phyloP scores from a whole-genome alignment of 2,113 vertebrate species.

The Oostethus manadensis region DNA sequence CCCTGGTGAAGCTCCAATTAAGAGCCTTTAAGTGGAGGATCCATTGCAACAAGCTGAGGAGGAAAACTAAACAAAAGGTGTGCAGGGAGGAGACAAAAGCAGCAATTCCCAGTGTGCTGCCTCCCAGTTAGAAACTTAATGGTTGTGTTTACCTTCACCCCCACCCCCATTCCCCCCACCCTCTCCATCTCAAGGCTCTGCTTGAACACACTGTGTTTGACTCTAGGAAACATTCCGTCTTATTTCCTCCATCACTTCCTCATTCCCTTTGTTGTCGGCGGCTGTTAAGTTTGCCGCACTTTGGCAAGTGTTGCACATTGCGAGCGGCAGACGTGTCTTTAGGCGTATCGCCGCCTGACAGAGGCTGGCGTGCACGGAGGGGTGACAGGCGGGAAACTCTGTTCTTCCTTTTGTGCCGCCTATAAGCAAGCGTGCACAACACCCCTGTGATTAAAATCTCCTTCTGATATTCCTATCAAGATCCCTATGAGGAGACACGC shows the following conservation, averaged over 20 bases:
- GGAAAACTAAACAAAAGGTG: conserved; percentile 48
- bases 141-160: conserved; percentile 67
- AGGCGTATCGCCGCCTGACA: conserved; percentile 91
- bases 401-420: conserved; percentile 83
- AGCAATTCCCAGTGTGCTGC: conserved; percentile 46
- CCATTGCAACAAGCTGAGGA: conserved; percentile 23
- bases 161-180: not conserved
- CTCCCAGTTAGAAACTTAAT: conserved; percentile 64
- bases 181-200: conserved; percentile 67
- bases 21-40: conserved; percentile 29
- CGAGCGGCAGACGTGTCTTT: conserved; percentile 89
- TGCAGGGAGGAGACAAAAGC: conserved; percentile 31
- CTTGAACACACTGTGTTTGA: conserved; percentile 83
- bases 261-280: conserved; percentile 91
- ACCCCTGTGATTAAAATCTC: conserved; percentile 95
- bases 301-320: conserved; percentile 82
- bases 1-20: conserved; percentile 36
- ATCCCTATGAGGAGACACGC: conserved; percentile 84
- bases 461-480: conserved; percentile 94
- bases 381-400: conserved; percentile 88
- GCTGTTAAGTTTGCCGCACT: conserved; percentile 86
- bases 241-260: conserved; percentile 79
- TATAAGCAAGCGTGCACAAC: conserved; percentile 87
- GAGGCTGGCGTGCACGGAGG: conserved; percentile 76
- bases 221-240: conserved; percentile 84